Evolutionary conservation across 2,113 vertebrate genomes (phyloP), one percentile per base, ranked within the genome.

Genomic region (Daubentonia madagascariensis): DNA sequence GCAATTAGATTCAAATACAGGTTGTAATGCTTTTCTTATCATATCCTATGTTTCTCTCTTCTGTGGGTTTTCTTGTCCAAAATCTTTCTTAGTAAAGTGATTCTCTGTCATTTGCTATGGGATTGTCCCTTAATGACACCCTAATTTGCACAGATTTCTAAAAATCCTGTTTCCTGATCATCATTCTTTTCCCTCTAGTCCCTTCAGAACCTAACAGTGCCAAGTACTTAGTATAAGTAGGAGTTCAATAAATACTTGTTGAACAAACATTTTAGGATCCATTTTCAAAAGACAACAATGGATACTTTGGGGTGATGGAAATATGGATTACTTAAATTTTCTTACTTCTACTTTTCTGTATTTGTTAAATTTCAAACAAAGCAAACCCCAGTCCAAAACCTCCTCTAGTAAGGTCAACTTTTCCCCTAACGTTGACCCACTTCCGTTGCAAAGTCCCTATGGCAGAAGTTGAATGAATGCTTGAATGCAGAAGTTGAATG

Each of bases 291-390:
- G 30, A 79, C 0, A 85, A 43, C 50, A 68, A 57, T 48, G 12
- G 76, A 50, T 88, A 30, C 70, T 81, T 30, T 32, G n/a, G 6
- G n/a, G 35, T 85, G 40, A 37, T 40, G 18, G 32, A 90, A 65
- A 72, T 54, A 40, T 25, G 5, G 8, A 43, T 91, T 63, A 54
- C 54, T 96, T 94, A 65, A 6, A 52, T 94, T 72, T 96, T 32
- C 63, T 52, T 73, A 59, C 48, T 68, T 61, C 85, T 57, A 16
- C 28, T 52, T 70, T 59, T 72, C 65, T 81, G 57, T 45, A 80
- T 54, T 89, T 87, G 48, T 92, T 67, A n/a, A 22, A 54, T 86
- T 89, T 91, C 79, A 70, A 61, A 68, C 52, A 96, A 94, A 88
- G n/a, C 18, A 87, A 94, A 67, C 16, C 14, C 61, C 72, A 80